These are phyloP conservation scores for Eidolon dupreanum DNA, from an alignment of 2,797 vertebrate genomes.

Conservation along the genomic window DNA sequence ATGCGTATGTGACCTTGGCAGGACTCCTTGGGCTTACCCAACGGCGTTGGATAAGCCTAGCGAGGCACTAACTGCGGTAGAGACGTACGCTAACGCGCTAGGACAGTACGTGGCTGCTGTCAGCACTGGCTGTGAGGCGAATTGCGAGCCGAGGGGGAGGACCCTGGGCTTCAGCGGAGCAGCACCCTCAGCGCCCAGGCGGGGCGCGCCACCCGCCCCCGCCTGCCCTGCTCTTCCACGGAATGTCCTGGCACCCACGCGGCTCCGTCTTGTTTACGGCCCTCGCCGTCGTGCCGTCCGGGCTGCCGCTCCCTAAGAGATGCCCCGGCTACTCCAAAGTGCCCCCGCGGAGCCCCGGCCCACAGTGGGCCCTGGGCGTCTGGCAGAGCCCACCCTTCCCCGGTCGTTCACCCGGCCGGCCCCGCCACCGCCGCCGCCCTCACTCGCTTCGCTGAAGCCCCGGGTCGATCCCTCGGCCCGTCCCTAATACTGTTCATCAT, in stretches of 20 bases:
- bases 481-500: slow-evolving; percentile 99
- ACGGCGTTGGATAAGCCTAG: slow-evolving; percentile 96
- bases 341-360: not conserved
- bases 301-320: not conserved
- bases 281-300: not conserved
- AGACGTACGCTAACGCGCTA: slow-evolving; percentile 91
- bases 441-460: slow-evolving; percentile 91
- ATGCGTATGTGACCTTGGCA: slow-evolving; percentile 76
- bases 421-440: not conserved
- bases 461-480: slow-evolving; percentile 91
- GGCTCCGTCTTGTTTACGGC: not conserved
- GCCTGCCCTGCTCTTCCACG: not conserved
- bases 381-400: not conserved
- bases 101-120: slow-evolving; percentile 94
- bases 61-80: slow-evolving; percentile 91
- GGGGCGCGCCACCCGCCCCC: not conserved
- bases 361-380: not conserved
- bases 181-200: slow-evolving; percentile 60
- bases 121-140: slow-evolving; percentile 98
- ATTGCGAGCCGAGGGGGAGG: slow-evolving; percentile 92
- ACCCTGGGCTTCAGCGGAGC: slow-evolving; percentile 96
- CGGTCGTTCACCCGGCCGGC: not conserved
- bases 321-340: not conserved
- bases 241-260: not conserved
- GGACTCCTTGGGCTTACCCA: slow-evolving; percentile 97